Percentiles rank a stretch among this genome's conserved stretches.
Evolutionary conservation across 2,113 vertebrate genomes (phyloP).

Genomic region (Hippopotamus amphibius): DNA sequence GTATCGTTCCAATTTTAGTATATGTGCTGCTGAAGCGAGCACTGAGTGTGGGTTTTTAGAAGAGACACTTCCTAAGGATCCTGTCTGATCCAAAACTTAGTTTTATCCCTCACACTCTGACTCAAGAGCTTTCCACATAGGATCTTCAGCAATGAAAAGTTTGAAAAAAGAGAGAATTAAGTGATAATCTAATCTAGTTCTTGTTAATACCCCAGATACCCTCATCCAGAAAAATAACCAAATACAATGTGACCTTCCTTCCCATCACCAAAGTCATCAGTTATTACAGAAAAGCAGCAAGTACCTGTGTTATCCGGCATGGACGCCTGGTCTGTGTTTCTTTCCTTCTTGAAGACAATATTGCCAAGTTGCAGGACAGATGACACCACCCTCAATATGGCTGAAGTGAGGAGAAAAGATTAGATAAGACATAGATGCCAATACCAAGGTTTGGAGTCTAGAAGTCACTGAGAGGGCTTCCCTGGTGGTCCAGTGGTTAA

Average conservation of each 20-base stretch:
- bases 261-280: too few species aligned
- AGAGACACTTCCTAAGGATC: neutral
- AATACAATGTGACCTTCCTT: too few species aligned
- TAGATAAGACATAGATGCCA: neutral
- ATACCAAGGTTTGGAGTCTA: neutral
- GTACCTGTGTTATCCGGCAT: constrained; percentile 98
- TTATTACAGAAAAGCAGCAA: neutral
- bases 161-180: neutral
- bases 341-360: constrained; percentile 96
- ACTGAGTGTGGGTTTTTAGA: neutral
- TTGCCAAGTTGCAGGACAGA: constrained; percentile 97
- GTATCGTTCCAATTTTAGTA: too few species aligned
- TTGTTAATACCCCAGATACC: neutral
- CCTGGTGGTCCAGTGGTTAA: too few species aligned
- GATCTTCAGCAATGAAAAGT: neutral
- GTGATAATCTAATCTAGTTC: neutral
- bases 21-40: too few species aligned
- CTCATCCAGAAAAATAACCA: neutral
- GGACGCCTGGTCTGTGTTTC: constrained; percentile 96
- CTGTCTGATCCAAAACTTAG: neutral
- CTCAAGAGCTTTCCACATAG: neutral
- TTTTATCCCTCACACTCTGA: fast-evolving
- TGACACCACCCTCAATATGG: constrained; percentile 95
- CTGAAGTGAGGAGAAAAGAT: constrained; percentile 83
- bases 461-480: neutral